Conservation (phyloP, 2,113 vertebrate species). For the Pedetes capensis region DNA sequence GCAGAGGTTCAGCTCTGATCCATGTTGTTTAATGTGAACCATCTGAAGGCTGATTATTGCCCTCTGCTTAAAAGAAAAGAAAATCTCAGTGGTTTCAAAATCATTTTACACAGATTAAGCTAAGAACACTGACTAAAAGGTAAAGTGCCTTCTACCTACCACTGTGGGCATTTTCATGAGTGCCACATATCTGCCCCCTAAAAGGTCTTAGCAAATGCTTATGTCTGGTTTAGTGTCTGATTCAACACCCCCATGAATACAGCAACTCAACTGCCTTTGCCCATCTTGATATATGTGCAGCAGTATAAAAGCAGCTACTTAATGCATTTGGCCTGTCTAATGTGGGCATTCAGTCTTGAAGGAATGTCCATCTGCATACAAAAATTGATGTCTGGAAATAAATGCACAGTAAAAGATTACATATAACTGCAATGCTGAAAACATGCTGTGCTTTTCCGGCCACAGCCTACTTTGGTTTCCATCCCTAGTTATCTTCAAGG, state of each 20-base stretch:
- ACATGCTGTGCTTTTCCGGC: neutral
- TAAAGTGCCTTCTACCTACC: neutral
- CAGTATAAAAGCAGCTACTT: neutral
- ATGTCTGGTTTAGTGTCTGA: rapidly evolving
- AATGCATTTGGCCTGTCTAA: neutral
- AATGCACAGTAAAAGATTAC: neutral
- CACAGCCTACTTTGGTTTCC: neutral
- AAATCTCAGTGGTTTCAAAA: neutral
- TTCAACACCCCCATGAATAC: rapidly evolving
- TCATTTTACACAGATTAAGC: neutral
- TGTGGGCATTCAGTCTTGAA: neutral
- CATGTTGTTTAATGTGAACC: neutral
- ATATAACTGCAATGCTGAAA: neutral
- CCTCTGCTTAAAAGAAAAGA: neutral
- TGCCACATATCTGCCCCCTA: neutral
- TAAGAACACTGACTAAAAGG: neutral
- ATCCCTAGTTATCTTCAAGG: neutral
- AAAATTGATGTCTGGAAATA: neutral
- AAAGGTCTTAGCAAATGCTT: neutral
- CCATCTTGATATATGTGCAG: too few species aligned
- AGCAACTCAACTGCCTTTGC: neutral
- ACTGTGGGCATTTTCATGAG: neutral
- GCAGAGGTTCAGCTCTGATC: neutral
- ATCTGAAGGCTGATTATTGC: neutral
- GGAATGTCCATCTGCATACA: neutral